phyloP scores from a whole-genome alignment of 1,140 invertebrate genomes.

The Drosophila nikananu region DNA sequence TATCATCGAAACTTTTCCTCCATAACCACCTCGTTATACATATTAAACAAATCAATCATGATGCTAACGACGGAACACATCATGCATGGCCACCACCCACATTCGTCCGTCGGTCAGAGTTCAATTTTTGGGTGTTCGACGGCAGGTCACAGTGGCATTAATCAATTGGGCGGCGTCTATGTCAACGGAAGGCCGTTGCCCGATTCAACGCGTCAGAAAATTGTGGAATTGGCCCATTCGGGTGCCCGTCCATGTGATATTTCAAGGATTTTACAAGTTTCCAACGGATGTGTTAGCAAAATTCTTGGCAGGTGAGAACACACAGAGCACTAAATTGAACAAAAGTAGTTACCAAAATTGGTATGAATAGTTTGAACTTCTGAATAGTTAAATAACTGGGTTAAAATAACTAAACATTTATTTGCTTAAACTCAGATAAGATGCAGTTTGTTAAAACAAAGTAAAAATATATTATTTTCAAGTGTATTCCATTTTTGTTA shows the following conservation, averaged over 20 bases:
- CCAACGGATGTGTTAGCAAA: conserved; percentile 98
- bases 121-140: conserved; percentile 91
- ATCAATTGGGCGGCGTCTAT: conserved; percentile 99
- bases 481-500: too few relatives aligned
- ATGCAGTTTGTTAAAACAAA: too few relatives aligned
- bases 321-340: conserved; percentile 9
- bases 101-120: conserved; percentile 86
- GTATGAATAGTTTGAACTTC: too few relatives aligned
- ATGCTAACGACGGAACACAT: conserved; percentile 84
- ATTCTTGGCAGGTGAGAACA: conserved; percentile 94
- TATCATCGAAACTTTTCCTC: conserved; percentile 1
- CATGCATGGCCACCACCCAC: conserved; percentile 81
- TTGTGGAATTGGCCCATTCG: conserved; percentile 98
- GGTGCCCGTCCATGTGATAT: conserved; percentile 99
- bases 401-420: too few relatives aligned
- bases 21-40: neutral
- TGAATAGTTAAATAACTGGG: too few relatives aligned
- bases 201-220: conserved; percentile 98
- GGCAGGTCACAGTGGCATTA: conserved; percentile 97
- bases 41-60: conserved; percentile 46
- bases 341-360: neutral
- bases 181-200: conserved; percentile 98
- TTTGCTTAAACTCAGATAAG: too few relatives aligned
- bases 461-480: too few relatives aligned
- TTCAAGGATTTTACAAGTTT: conserved; percentile 97